Conservation (phyloP, 1,140 invertebrate species). For the Aphis gossypii region DNA sequence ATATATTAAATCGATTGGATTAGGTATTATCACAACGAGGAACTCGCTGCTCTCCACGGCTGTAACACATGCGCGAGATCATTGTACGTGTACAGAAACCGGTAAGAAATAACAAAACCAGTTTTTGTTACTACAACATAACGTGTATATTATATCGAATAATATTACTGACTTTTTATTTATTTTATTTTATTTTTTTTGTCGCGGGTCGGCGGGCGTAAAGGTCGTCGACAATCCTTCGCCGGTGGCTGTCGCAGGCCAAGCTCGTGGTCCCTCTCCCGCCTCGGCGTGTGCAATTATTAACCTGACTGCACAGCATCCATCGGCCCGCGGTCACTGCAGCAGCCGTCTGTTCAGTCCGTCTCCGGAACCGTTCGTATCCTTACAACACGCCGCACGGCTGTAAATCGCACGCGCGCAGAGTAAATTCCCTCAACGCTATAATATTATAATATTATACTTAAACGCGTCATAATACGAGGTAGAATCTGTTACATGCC, state of each 20-base stretch:
- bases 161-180: not conserved
- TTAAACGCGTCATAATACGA: not conserved
- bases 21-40: not conserved
- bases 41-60: not conserved
- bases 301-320: not conserved
- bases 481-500: not conserved
- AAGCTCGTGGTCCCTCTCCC: slow-evolving; percentile 5
- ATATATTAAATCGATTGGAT: not conserved
- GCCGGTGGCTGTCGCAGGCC: not conserved
- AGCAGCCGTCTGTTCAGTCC: not conserved
- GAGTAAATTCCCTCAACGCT: not conserved
- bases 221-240: slow-evolving; percentile 51
- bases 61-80: not conserved
- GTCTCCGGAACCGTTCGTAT: not conserved
- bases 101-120: not conserved
- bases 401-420: not conserved
- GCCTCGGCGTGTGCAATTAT: not conserved
- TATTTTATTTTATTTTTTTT: not conserved
- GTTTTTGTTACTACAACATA: not conserved
- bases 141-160: not conserved
- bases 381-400: not conserved
- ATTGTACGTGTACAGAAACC: not conserved
- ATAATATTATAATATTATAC: not conserved
- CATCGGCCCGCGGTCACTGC: not conserved
- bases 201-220: not conserved